Evolutionary conservation across 2,797 vertebrate species (phyloP), one percentile per base, ranked within the genome.

Genomic region (Tragelaphus oryx): DNA sequence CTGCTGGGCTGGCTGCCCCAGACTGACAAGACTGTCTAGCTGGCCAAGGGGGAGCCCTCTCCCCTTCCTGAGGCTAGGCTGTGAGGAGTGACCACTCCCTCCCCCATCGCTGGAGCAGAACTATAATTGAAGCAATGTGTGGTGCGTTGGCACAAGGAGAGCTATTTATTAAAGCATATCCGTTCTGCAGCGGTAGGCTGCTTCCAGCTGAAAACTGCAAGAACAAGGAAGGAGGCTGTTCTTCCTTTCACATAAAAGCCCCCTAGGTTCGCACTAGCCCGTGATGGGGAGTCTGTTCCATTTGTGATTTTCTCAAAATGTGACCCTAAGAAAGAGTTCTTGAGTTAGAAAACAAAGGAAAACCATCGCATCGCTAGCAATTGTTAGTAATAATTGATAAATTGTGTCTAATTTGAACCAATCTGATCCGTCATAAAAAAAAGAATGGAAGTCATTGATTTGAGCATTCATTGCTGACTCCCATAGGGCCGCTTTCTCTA

Each of bases 331-430:
- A 62, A 92, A 85, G 62, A 88, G 54, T 87, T 81, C 65, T 62
- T 37, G 30, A 80, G 11, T 60, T 71, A 28, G n/a, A 93, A 91
- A 81, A 41, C 93, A 60, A 78, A 89, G 44, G 46, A 54, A 55
- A 76, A 68, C 33, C 7, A 4, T 55, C 2, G n/a, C 44, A 44
- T 83, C 76, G 12, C 60, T 89, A 62, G 33, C 14, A 52, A 82
- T 87, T 87, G 41, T 92, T 94, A 89, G 93, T 92, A 95, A 86
- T 87, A 96, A 97, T 91, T 84, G 82, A 95, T 93, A 92, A 93
- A 88, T 54, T 52, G 68, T 11, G 48, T 75, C 6, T 57, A 80
- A 82, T 94, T 93, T 90, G 62, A 88, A 95, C 80, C 24, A 57
- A 57, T 59, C n/a, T 17, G 3, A 30, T 71, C 55, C 2, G 0